These are phyloP conservation scores for Trachymyrmex cornetzi DNA, from an alignment of 1,140 invertebrate genomes.

Conservation along the genomic window DNA sequence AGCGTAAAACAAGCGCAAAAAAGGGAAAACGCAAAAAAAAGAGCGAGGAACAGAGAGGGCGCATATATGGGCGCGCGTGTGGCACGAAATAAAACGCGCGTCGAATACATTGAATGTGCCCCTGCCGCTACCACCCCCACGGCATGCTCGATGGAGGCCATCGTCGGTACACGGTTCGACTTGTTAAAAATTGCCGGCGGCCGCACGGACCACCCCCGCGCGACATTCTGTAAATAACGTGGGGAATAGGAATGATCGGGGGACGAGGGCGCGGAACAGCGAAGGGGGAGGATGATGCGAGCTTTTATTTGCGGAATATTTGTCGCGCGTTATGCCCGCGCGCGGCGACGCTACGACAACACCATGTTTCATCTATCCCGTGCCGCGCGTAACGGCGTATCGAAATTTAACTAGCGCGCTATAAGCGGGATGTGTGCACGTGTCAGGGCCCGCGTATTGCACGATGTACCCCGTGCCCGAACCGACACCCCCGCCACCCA, in stretches of 20 bases:
- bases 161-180: constrained; percentile 63
- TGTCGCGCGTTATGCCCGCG: constrained; percentile 74
- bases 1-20: constrained; percentile 79
- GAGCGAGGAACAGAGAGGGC: constrained; percentile 23
- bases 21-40: constrained; percentile 69
- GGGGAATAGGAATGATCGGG: neutral
- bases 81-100: constrained; percentile 76
- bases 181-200: constrained; percentile 72
- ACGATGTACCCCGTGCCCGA: constrained; percentile 38
- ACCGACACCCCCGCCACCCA: constrained; percentile 17
- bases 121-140: neutral
- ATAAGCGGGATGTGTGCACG: constrained; percentile 54
- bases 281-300: constrained; percentile 29
- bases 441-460: constrained; percentile 50
- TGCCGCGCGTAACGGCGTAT: constrained; percentile 67
- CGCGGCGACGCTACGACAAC: constrained; percentile 71
- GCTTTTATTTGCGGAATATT: constrained; percentile 84
- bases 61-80: constrained; percentile 50
- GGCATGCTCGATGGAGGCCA: constrained; percentile 55
- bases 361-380: constrained; percentile 78
- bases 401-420: constrained; percentile 74
- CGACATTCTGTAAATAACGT: constrained; percentile 75
- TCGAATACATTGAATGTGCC: constrained; percentile 59
- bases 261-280: neutral
- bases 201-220: constrained; percentile 59